These are phyloP conservation scores for Daktulosphaira vitifoliae DNA, from an alignment of 1,140 invertebrate species.

Conservation along the genomic window DNA sequence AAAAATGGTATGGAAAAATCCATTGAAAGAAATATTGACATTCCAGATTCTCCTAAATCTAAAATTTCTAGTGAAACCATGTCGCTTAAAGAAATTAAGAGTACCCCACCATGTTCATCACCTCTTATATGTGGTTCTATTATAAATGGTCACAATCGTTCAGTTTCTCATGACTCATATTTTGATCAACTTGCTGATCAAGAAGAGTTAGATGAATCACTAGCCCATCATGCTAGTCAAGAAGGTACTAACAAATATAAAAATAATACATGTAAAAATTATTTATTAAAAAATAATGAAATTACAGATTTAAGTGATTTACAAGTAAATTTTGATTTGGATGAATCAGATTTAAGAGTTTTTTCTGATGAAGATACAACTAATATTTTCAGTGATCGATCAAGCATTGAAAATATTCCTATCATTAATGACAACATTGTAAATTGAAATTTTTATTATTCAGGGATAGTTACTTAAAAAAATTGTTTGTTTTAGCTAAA, in stretches of 20 bases:
- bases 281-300: too few relatives aligned
- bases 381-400: slow-evolving; percentile 39
- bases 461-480: too few relatives aligned
- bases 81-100: slow-evolving; percentile 20
- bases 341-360: slow-evolving; percentile 75
- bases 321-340: slow-evolving; percentile 69
- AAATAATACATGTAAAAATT: too few relatives aligned
- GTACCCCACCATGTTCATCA: slow-evolving; percentile 19
- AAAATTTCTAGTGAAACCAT: slow-evolving; percentile 16
- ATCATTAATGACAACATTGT: slow-evolving; percentile 7
- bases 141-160: slow-evolving; percentile 46
- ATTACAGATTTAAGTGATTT: slow-evolving; percentile 68
- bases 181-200: slow-evolving; percentile 60
- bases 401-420: slow-evolving; percentile 42
- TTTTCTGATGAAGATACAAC: slow-evolving; percentile 71
- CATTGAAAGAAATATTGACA: background rate
- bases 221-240: slow-evolving; percentile 11
- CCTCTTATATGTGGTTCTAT: slow-evolving; percentile 27
- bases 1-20: background rate
- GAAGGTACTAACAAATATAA: slow-evolving; percentile 27
- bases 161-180: slow-evolving; percentile 86
- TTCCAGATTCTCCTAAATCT: slow-evolving; percentile 14
- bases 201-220: slow-evolving; percentile 30
- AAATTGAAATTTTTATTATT: too few relatives aligned
- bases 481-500: slow-evolving; percentile 12